Base-by-base conservation (phyloP, 1,140 invertebrate species). In the Pseudoatta argentina region DNA sequence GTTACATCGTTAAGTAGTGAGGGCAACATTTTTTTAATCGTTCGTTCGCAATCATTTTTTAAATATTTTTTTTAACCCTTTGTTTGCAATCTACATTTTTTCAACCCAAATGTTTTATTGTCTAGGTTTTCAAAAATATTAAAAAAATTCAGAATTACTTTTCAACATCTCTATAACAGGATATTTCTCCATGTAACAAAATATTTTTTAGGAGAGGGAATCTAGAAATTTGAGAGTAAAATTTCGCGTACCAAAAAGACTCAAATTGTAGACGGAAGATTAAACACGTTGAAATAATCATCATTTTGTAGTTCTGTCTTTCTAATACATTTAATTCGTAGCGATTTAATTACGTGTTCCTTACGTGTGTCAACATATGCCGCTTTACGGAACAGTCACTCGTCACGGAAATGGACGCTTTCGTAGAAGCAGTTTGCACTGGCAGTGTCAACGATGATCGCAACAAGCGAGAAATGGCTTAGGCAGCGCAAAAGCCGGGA, bases 381-480 rank as follows among this genome's bases (percentile, higher is more conserved):
- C 55, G 21, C n/a, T 57, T 82, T 61, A 53, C 34, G 57, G 79
- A 55, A 73, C 67, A 59, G 48, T 81, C 64, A n/a, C 51, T 53
- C 69, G 67, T 73, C 24, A 27, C 69, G 57, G 34, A 34, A 61
- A 83, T 53, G 39, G 27, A 24, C 79, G 39, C 24, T 55, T 83
- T 83, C 79, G 79, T 83, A 30, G 79, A 83, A 83, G 69, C 69
- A 63, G 79, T 83, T 83, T 83, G 79, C 69, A 30, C 75, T 34
- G 51, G 57, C 75, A 57, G 39, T 88, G 89, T 77, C 85, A 55
- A 73, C 88, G 88, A 89, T 78, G 76, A 76, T 78, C 77, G 30
- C 78, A 72, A 82, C 71, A 69, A 24, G 66, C 59, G 79, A 88
- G 89, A 63, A 86, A 86, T 61, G 44, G 67, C 67, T 82, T 73